Evolutionary conservation across 92 coral and sea anemone species (phyloP).

Genomic region (Metridium senile): DNA sequence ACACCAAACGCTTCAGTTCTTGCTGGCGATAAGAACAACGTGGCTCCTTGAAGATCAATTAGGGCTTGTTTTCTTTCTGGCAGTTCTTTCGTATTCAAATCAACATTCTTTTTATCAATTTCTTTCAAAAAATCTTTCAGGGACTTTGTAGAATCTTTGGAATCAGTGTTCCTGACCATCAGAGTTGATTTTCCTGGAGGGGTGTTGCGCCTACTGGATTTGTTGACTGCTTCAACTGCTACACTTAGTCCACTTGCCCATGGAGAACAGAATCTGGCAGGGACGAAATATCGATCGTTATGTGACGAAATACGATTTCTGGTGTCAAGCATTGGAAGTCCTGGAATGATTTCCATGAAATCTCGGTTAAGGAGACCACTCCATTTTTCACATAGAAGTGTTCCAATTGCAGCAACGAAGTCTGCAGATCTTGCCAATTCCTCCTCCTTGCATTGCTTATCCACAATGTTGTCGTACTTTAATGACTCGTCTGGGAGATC

Average conservation of each 20-base stretch:
- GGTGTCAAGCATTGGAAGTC: conserved; percentile 44
- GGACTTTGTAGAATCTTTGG: conserved; percentile 9
- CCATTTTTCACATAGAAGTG: conserved; percentile 64
- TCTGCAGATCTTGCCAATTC: conserved; percentile 52
- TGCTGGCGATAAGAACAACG: conserved; percentile 40
- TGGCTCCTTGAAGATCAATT: conserved; percentile 45
- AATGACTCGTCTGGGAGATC: conserved; percentile 42
- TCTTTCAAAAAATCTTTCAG: conserved; percentile 9
- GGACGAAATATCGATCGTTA: conserved; percentile 52
- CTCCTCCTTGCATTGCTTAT: conserved; percentile 32
- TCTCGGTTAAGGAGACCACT: conserved; percentile 47
- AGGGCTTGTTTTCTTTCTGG: conserved; percentile 6
- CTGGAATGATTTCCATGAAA: conserved; percentile 61
- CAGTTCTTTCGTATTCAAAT: conserved; percentile 14
- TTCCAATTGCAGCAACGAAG: conserved; percentile 61
- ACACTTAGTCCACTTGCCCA: conserved; percentile 25
- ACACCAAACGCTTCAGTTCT: conserved; percentile 47
- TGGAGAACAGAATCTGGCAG: conserved; percentile 31
- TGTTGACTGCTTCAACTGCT: conserved; percentile 39
- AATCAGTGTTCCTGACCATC: conserved; percentile 19
- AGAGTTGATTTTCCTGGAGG: conserved; percentile 18
- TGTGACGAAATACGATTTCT: conserved; percentile 52
- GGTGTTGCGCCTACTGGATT: conserved; percentile 14
- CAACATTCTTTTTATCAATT: conserved; percentile 11
- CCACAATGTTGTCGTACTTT: not conserved